Evolutionary conservation across 1,140 invertebrate species (phyloP), one percentile per base, ranked within the genome.

Genomic region (Trichogramma pretiosum): DNA sequence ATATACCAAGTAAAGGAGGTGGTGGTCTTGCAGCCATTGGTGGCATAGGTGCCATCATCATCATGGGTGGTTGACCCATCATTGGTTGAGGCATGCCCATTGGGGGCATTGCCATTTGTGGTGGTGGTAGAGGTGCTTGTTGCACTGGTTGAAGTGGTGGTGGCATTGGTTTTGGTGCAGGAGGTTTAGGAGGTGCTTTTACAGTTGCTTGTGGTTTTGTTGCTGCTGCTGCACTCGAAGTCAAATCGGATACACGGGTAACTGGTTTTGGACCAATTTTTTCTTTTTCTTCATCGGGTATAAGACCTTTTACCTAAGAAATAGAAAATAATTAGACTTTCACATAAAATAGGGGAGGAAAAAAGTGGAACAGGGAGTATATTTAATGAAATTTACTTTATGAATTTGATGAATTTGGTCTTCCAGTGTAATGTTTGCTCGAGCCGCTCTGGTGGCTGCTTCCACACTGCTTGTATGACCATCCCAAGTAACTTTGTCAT

Each of bases 321-420:
- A 35, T 16, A 35, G 16, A 7, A 35, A 11, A 11, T 35, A 16
- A 16, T 10, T 16, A 16, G 16, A 35, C 7, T 16, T 11, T 30
- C 7, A 7, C 26, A 8, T 30, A 30, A 30, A 30, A 7, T 13
- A 30, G 8, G n/a, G n/a, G n/a, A n/a, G n/a, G n/a, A n/a, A n/a
- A n/a, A 28, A 5, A 28, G 11, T 28, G 24, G 5, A 28, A 28
- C 5, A 28, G 5, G 24, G 24, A 7, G 24, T 28, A 11, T 7
- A 5, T 28, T 28, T 28, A 28, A 41, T 41, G 17, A 4, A 28
- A 21, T 21, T 41, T 41, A 41, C 7, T 77, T 89, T 95, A 64
- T 97, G 93, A 61, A 97, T 97, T 66, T 95, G 90, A 68, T 93
- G 90, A 61, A 97, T 97, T 70, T 97, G 93, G 54, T 97, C 93